These are phyloP conservation scores for Ptiloglossa arizonensis DNA, from an alignment of 1,140 invertebrate species.

Conservation along the genomic window DNA sequence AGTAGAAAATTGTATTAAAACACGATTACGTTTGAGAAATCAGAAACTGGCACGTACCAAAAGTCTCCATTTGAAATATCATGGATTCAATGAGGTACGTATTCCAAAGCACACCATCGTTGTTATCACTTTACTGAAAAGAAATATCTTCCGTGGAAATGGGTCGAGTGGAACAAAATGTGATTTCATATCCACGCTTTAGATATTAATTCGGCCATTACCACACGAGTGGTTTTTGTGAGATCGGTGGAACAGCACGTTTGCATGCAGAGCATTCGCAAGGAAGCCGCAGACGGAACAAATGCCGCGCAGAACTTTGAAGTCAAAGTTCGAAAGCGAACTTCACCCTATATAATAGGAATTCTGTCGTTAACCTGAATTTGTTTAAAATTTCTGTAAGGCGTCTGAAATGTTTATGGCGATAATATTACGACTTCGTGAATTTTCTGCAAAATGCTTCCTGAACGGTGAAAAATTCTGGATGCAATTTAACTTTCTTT, in stretches of 20 bases:
- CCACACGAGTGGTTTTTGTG: conserved; percentile 38
- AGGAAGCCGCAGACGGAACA: neutral
- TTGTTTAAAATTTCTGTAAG: conserved; percentile 44
- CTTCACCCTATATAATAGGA: conserved; percentile 27
- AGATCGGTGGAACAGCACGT: conserved; percentile 18
- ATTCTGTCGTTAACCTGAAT: conserved; percentile 57
- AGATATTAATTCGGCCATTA: conserved; percentile 33
- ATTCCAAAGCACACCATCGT: no score
- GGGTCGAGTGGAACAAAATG: conserved; percentile 1
- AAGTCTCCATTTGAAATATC: neutral
- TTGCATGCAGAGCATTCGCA: conserved; percentile 34
- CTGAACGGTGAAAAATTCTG: no score
- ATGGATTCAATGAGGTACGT: neutral
- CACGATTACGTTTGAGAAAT: neutral
- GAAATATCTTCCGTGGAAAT: conserved; percentile 9
- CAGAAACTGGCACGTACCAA: no score
- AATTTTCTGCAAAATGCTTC: neutral
- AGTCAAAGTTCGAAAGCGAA: conserved; percentile 3
- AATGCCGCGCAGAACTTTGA: conserved; percentile 14
- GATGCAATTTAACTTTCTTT: neutral
- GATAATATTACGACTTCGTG: neutral
- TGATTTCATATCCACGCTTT: conserved; percentile 1
- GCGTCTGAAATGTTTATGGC: neutral
- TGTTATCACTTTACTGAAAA: neutral
- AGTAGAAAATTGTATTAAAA: neutral